Percentiles rank a stretch among this genome's conserved stretches.
phyloP scores from a whole-genome alignment of 1,140 invertebrate species.

The Eufriesea mexicana region DNA sequence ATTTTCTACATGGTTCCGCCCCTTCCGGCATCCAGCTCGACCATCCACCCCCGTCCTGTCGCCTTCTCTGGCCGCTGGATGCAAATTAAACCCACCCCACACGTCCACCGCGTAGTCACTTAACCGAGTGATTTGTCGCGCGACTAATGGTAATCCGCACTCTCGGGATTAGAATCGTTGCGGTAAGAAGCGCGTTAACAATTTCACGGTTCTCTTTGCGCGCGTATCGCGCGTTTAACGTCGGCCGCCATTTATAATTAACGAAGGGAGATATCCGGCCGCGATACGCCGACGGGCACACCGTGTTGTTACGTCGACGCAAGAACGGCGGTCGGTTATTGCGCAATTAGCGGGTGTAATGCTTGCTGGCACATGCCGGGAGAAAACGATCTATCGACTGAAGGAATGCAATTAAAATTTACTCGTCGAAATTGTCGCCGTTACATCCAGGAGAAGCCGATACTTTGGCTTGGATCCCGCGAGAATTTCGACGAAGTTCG shows the following conservation, averaged over 20 bases:
- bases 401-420: conserved; percentile 49
- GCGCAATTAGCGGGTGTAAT: conserved; percentile 38
- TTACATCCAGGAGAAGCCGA: background rate
- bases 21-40: background rate
- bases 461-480: background rate
- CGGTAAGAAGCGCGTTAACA: conserved; percentile 37
- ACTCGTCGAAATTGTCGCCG: background rate
- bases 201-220: conserved; percentile 5
- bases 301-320: background rate
- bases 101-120: background rate
- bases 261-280: conserved; percentile 22
- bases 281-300: background rate
- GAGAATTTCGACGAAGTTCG: background rate
- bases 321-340: conserved; percentile 4
- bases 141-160: conserved; percentile 15
- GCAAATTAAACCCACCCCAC: conserved; percentile 4
- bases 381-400: conserved; percentile 30
- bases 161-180: conserved; percentile 14
- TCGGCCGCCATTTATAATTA: conserved; percentile 18
- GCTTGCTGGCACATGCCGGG: background rate
- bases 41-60: background rate
- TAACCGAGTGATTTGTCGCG: conserved; percentile 23
- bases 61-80: background rate
- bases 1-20: background rate
- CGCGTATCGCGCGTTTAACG: conserved; percentile 2